A percentile compares a stretch with the other conserved stretches of the same genome.
phyloP scores from a whole-genome alignment of 2,797 vertebrate species.

The Pristis pectinata region DNA sequence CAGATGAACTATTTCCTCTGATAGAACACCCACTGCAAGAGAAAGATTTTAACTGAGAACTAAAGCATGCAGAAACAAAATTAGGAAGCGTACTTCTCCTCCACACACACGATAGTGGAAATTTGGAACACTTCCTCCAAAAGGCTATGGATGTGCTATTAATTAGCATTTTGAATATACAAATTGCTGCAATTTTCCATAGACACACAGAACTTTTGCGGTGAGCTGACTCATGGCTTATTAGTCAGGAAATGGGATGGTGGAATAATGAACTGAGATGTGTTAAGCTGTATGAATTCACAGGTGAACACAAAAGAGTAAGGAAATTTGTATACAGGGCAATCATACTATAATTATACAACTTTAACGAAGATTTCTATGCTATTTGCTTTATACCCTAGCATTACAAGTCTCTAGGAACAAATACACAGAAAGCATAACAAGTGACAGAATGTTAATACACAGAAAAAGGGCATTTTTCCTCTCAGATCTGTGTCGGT shows the following conservation, averaged over 20 bases:
- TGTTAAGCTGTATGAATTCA: neutral
- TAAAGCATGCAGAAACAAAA: neutral
- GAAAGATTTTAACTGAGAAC: neutral
- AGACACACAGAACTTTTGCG: too few relatives aligned
- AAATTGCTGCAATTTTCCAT: too few relatives aligned
- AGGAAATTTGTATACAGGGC: neutral
- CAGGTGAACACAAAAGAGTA: neutral
- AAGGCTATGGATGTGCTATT: neutral
- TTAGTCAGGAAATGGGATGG: neutral
- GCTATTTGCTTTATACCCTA: neutral
- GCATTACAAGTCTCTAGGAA: neutral
- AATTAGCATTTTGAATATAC: too few relatives aligned
- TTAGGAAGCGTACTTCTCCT: neutral
- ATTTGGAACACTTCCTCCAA: neutral
- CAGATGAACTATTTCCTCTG: neutral
- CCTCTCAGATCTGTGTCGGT: neutral
- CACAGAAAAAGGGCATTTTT: neutral
- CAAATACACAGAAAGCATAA: neutral
- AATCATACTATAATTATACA: too few relatives aligned
- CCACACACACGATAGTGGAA: neutral
- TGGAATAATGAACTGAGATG: neutral
- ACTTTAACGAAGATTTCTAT: neutral
- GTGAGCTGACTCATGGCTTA: too few relatives aligned
- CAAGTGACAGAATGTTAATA: neutral
- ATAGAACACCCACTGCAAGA: neutral